These are phyloP conservation scores for Copsychus sechellarum DNA, from an alignment of 2,113 vertebrate genomes.

Conservation along the genomic window DNA sequence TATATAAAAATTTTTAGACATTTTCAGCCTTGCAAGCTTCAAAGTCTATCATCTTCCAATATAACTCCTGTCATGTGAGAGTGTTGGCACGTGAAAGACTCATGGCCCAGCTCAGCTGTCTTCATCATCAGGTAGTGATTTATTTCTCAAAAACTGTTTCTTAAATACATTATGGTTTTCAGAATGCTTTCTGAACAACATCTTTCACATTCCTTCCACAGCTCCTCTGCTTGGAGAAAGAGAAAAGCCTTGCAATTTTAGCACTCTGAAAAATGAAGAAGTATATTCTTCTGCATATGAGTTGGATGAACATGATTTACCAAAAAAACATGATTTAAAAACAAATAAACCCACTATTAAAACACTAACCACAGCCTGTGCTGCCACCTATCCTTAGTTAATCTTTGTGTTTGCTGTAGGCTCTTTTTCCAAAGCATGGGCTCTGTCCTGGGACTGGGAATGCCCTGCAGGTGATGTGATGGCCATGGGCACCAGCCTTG, in stretches of 20 bases:
- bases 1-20: neutral
- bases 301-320: neutral
- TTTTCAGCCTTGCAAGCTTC: constrained; percentile 8
- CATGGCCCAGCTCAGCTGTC: constrained; percentile 27
- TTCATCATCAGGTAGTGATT: constrained; percentile 54
- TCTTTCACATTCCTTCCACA: constrained; percentile 29
- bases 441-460: neutral
- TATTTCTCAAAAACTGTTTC: constrained; percentile 49
- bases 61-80: neutral
- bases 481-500: neutral
- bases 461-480: neutral
- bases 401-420: neutral
- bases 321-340: neutral
- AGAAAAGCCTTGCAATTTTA: neutral
- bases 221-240: neutral
- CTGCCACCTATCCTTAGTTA: constrained; percentile 47
- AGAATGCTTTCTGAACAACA: constrained; percentile 34
- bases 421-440: neutral
- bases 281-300: neutral
- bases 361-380: constrained; percentile 39
- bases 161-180: constrained; percentile 45
- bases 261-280: neutral
- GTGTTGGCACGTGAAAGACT: neutral
- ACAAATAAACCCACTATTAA: constrained; percentile 15
- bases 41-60: constrained; percentile 4